Percentiles rank a stretch among this genome's conserved stretches.
phyloP scores from a whole-genome alignment of 1,140 invertebrate species.

The Pomacea maculata region DNA sequence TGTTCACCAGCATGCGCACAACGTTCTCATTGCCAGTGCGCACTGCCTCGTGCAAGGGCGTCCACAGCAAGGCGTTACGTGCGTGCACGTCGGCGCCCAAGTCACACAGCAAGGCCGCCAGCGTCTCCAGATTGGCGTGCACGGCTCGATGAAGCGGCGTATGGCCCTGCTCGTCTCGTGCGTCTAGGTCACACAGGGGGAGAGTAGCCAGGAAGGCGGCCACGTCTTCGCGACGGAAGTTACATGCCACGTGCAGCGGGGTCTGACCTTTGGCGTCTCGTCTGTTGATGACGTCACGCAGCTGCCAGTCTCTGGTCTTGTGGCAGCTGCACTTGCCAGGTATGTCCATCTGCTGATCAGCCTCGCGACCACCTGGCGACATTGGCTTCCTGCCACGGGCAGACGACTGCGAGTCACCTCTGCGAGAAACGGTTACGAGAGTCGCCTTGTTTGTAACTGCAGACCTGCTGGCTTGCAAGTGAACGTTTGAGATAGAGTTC shows the following conservation, averaged over 20 bases:
- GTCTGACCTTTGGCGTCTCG: conserved; percentile 51
- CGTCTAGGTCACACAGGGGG: conserved; percentile 47
- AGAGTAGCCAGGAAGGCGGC: conserved; percentile 45
- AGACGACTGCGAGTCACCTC: no score
- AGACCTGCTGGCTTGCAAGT: no score
- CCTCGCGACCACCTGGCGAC: no score
- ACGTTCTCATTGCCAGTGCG: conserved; percentile 55
- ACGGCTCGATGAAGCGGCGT: conserved; percentile 56
- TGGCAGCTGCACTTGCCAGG: no score
- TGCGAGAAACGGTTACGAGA: no score
- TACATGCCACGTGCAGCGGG: conserved; percentile 54
- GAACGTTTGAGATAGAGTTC: no score
- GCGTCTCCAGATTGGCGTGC: conserved; percentile 48
- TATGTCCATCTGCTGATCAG: no score
- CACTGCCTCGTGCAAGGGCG: conserved; percentile 55
- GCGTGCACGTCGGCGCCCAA: conserved; percentile 48
- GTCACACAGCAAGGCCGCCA: conserved; percentile 49
- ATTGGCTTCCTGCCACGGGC: no score
- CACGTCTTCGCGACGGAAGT: conserved; percentile 47
- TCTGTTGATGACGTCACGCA: conserved; percentile 25
- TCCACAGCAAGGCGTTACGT: conserved; percentile 47
- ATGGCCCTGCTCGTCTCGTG: conserved; percentile 41
- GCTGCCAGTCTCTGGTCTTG: no score
- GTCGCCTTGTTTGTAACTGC: no score
- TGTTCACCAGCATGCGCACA: conserved; percentile 41